Evolutionary conservation across 64 coral and sea anemone species (phyloP).

Genomic region (Stichodactyla helianthus): DNA sequence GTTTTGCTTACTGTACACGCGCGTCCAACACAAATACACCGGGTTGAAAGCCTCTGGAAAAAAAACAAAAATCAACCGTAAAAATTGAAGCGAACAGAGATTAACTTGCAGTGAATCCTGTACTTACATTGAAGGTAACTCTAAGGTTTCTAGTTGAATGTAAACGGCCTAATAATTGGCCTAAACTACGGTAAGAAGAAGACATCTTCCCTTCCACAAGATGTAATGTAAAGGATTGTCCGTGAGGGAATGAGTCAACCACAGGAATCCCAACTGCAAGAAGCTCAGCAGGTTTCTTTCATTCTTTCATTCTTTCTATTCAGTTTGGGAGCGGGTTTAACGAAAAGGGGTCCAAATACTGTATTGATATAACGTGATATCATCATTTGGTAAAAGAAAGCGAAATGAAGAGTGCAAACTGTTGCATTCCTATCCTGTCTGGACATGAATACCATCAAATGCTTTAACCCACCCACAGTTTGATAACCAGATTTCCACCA

Average conservation of each 20-base stretch:
- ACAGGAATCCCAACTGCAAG: not conserved
- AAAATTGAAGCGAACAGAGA: not conserved
- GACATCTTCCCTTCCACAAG: constrained; percentile 32
- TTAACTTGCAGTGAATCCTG: not conserved
- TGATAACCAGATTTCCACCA: no score
- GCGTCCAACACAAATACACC: constrained; percentile 12
- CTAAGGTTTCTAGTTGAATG: constrained; percentile 28
- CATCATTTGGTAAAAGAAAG: no score
- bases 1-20: not conserved
- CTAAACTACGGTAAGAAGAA: constrained; percentile 41
- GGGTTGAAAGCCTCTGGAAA: constrained; percentile 23
- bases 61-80: not conserved
- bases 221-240: not conserved
- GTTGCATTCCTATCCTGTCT: no score
- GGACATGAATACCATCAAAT: no score
- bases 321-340: no score
- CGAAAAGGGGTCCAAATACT: no score
- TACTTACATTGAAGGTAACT: constrained; percentile 36
- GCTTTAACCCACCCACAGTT: no score
- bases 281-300: no score
- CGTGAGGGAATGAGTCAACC: not conserved
- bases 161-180: constrained; percentile 49
- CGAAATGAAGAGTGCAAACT: no score
- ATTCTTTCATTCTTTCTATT: no score
- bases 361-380: no score